phyloP scores from a whole-genome alignment of 2,797 vertebrate species.

The Malurus leucopterus region DNA sequence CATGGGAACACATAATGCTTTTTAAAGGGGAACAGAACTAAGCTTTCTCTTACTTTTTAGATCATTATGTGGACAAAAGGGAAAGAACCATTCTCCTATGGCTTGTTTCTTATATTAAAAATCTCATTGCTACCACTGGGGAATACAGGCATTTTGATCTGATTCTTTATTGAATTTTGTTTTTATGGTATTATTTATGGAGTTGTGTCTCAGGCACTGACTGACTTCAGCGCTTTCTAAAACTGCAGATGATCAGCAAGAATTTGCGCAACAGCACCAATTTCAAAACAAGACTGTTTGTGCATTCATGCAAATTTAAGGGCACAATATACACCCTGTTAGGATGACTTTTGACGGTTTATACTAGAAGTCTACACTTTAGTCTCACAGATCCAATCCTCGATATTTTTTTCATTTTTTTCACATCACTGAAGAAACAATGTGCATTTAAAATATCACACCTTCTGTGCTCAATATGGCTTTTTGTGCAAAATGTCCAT shows the following conservation, averaged over 20 bases:
- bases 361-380: neutral
- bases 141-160: neutral
- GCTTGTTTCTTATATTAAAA: neutral
- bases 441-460: neutral
- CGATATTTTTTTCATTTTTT: neutral
- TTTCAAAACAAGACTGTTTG: neutral
- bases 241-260: neutral
- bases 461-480: neutral
- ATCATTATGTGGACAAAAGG: neutral
- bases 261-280: neutral
- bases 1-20: neutral
- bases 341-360: neutral
- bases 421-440: neutral
- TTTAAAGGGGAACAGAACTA: neutral
- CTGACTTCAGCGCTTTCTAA: neutral
- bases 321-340: neutral
- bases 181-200: neutral
- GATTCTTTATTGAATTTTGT: neutral
- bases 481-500: neutral
- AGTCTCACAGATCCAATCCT: neutral
- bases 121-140: neutral
- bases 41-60: neutral
- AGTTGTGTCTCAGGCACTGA: neutral
- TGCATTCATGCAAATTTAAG: neutral
- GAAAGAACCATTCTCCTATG: neutral